phyloP scores from a whole-genome alignment of 2,113 vertebrate genomes.

The Halichoeres trimaculatus region DNA sequence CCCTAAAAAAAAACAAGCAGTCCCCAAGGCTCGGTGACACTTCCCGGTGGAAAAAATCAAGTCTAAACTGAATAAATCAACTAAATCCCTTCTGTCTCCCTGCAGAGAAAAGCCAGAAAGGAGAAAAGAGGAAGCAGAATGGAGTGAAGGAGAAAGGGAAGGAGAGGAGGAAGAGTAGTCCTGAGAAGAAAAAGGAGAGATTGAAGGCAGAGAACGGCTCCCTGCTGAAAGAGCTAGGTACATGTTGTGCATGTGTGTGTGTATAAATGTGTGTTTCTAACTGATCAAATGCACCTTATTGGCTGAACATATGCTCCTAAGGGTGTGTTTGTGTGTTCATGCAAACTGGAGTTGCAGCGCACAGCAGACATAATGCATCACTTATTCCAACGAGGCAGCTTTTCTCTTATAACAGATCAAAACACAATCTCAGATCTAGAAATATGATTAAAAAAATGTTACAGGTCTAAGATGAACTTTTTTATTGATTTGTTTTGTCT shows the following conservation, averaged over 20 bases:
- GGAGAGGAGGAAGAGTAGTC: constrained; percentile 89
- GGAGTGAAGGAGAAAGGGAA: constrained; percentile 89
- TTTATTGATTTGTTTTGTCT: background rate
- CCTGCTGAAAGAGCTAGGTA: constrained; percentile 95
- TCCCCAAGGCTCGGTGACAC: constrained; percentile 3
- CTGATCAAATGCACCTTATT: constrained; percentile 29
- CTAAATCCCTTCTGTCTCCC: constrained; percentile 58
- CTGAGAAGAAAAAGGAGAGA: constrained; percentile 94
- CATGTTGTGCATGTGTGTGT: constrained; percentile 39
- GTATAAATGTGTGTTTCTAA: constrained; percentile 4
- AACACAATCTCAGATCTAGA: constrained; percentile 14
- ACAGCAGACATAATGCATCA: background rate
- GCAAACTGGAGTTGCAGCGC: constrained; percentile 7
- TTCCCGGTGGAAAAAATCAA: constrained; percentile 11
- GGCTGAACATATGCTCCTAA: constrained; percentile 3
- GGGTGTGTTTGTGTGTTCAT: background rate
- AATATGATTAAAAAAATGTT: too few species aligned
- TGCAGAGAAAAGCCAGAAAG: constrained; percentile 89
- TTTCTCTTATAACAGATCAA: background rate
- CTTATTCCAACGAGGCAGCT: constrained; percentile 8
- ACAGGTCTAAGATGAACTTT: too few species aligned
- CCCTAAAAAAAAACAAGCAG: background rate
- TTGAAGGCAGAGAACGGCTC: constrained; percentile 89
- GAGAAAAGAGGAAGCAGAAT: constrained; percentile 89
- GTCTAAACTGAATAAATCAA: constrained; percentile 39